Conservation (phyloP, 1,140 invertebrate genomes). For the Lasioglossum albipes region DNA sequence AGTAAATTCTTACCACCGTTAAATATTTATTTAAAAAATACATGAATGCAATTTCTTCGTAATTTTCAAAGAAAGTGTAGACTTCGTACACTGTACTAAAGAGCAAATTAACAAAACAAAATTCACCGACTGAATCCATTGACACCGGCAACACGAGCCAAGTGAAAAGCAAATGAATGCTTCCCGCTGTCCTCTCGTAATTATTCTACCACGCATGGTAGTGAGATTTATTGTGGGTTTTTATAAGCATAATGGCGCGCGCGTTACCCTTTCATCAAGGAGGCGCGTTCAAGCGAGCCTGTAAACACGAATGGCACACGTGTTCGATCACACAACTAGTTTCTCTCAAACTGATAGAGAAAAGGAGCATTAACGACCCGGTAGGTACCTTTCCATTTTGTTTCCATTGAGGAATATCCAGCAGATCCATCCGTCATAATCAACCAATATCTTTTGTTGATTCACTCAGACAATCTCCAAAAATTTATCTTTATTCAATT, state of each 20-base stretch:
- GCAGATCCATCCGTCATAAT: background rate
- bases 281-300: conserved; percentile 24
- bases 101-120: background rate
- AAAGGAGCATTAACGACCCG: conserved; percentile 2
- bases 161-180: conserved; percentile 30
- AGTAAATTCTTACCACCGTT: background rate
- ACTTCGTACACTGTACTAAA: too few species aligned
- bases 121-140: conserved; percentile 7
- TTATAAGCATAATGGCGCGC: conserved; percentile 18
- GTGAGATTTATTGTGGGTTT: conserved; percentile 39
- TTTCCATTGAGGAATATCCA: background rate
- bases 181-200: conserved; percentile 14
- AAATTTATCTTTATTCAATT: too few species aligned
- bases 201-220: conserved; percentile 29
- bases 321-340: conserved; percentile 22
- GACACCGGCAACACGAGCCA: conserved; percentile 11
- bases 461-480: too few species aligned
- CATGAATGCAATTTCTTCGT: too few species aligned
- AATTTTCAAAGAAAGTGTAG: too few species aligned
- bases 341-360: conserved; percentile 18
- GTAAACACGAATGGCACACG: conserved; percentile 36
- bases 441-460: too few species aligned
- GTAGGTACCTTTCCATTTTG: background rate
- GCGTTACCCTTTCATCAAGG: conserved; percentile 42
- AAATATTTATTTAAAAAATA: background rate